A percentile compares a stretch with the other conserved stretches of the same genome.
phyloP scores from a whole-genome alignment of 2,113 vertebrate species.

The Atlantisia rogersi region DNA sequence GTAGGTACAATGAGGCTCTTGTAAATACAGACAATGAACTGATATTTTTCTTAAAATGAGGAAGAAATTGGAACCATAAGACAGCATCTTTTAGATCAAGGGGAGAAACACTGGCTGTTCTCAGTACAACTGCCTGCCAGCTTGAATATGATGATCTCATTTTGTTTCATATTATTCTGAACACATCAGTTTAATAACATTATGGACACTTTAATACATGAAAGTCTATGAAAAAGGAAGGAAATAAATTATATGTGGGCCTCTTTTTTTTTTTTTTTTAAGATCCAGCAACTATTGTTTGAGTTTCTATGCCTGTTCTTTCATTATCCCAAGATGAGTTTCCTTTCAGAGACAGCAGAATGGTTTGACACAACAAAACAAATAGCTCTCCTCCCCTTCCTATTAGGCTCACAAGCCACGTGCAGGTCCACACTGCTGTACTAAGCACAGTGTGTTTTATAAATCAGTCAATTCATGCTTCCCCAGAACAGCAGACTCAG shows the following conservation, averaged over 20 bases:
- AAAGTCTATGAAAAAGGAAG: conserved; percentile 17
- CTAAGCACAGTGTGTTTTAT: not conserved
- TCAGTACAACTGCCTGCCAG: not conserved
- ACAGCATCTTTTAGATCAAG: not conserved
- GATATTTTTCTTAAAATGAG: not conserved
- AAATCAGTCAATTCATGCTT: conserved; percentile 47
- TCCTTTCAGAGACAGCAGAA: conserved; percentile 62
- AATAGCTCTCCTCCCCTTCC: conserved; percentile 43
- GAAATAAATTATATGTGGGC: conserved; percentile 49
- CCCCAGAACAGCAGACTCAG: conserved; percentile 13
- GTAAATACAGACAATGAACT: not conserved
- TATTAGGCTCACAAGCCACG: conserved; percentile 34
- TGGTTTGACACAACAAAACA: conserved; percentile 53
- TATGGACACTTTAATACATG: conserved; percentile 3
- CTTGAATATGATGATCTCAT: not conserved
- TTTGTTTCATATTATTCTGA: conserved; percentile 24
- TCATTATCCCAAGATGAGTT: conserved; percentile 64
- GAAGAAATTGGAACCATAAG: not conserved
- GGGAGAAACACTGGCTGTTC: not conserved
- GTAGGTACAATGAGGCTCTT: not conserved
- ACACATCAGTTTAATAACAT: conserved; percentile 25
- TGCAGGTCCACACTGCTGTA: conserved; percentile 33
- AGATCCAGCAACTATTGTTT: conserved; percentile 31
- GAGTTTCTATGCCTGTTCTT: conserved; percentile 46
- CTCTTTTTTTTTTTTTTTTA: not conserved